Evolutionary conservation across 2,888 invertebrate genomes (phyloP).

Genomic region (Auanema freiburgensis): DNA sequence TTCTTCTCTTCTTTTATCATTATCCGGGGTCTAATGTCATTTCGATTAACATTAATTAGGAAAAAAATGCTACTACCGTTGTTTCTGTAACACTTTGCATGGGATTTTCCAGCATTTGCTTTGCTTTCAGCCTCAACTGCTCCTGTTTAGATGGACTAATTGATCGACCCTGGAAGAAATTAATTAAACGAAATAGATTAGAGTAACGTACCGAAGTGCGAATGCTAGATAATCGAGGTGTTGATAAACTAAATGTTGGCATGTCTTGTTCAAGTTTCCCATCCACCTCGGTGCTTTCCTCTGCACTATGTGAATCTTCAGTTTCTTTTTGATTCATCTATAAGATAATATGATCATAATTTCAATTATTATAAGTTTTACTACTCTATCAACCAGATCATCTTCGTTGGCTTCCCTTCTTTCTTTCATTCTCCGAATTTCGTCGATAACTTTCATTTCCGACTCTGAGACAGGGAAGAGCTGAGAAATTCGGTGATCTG

Average conservation of each 20-base stretch:
- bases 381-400: constrained; percentile 22
- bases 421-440: constrained; percentile 36
- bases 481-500: constrained; percentile 47
- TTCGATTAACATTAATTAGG: not conserved
- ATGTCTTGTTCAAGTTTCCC: no score
- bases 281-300: no score
- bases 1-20: constrained; percentile 37
- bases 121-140: constrained; percentile 42
- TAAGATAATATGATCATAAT: no score
- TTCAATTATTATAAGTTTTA: constrained; percentile 10
- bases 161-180: constrained; percentile 4
- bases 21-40: constrained; percentile 15
- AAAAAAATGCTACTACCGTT: not conserved
- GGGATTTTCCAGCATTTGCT: constrained; percentile 46
- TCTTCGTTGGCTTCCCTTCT: constrained; percentile 35
- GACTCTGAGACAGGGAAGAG: constrained; percentile 39
- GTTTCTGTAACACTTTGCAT: constrained; percentile 5
- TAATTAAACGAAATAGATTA: not conserved
- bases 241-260: no score
- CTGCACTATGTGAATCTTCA: not conserved
- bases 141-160: constrained; percentile 27
- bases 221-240: no score
- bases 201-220: no score
- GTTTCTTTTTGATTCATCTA: constrained; percentile 16
- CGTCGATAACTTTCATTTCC: constrained; percentile 42